Evolutionary conservation across 2,113 vertebrate genomes (phyloP).

Genomic region (Vulpes vulpes): DNA sequence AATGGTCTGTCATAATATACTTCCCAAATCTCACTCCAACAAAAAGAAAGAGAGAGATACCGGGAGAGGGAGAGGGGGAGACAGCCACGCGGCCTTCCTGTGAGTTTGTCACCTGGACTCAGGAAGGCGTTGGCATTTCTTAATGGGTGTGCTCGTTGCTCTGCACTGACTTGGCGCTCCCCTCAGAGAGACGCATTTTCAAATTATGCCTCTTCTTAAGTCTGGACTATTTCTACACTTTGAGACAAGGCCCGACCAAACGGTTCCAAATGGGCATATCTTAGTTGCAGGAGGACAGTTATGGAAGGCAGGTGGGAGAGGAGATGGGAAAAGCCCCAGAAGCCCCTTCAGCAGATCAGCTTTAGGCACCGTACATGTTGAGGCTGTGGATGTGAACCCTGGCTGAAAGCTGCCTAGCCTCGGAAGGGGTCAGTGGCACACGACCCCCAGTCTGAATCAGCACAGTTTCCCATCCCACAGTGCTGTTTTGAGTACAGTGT

Average conservation of each 20-base stretch:
- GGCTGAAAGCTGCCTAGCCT: background rate
- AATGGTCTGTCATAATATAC: background rate
- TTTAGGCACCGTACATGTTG: rapidly evolving
- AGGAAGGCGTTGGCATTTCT: background rate
- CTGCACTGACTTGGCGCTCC: background rate
- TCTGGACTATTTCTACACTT: background rate
- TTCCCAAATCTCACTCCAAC: background rate
- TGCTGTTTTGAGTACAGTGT: background rate
- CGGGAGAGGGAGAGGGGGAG: background rate
- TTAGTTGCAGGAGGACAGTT: background rate
- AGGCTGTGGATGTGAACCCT: background rate
- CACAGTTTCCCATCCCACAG: background rate
- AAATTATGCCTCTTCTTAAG: background rate
- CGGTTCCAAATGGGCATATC: background rate
- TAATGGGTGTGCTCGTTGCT: background rate
- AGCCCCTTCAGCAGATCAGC: too few species aligned
- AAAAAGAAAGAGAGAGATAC: too few species aligned
- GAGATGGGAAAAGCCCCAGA: rapidly evolving
- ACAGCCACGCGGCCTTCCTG: rapidly evolving
- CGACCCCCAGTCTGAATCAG: background rate
- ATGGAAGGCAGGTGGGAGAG: background rate
- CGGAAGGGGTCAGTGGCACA: background rate
- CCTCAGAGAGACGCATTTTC: background rate
- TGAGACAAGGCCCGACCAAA: background rate
- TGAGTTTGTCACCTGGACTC: background rate